Evolutionary conservation across 2,888 invertebrate genomes (phyloP).

Genomic region (Drosophila melanosoma): DNA sequence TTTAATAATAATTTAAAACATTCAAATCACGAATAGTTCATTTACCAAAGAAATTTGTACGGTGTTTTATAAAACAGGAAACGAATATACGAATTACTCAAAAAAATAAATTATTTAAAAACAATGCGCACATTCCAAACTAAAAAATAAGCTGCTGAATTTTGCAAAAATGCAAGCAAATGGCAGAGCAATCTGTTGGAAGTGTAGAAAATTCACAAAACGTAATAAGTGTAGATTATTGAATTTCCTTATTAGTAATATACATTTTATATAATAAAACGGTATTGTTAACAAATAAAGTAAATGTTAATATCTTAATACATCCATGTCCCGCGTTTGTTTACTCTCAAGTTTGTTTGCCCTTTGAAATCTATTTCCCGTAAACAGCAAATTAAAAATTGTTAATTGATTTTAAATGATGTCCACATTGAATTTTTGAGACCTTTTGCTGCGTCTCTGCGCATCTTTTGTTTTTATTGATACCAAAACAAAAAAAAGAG

Average conservation of each 20-base stretch:
- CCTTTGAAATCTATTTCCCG: neutral
- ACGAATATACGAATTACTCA: slow-evolving; percentile 38
- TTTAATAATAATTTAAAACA: slow-evolving; percentile 47
- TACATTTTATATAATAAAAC: slow-evolving; percentile 71
- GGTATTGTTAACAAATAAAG: slow-evolving; percentile 74
- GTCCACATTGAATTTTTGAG: slow-evolving; percentile 1
- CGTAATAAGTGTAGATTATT: slow-evolving; percentile 66
- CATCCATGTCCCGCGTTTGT: too few species aligned
- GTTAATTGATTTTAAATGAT: slow-evolving; percentile 8
- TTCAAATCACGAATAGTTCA: slow-evolving; percentile 57
- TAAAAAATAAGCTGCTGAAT: slow-evolving; percentile 47
- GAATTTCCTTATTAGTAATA: slow-evolving; percentile 77
- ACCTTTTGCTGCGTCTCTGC: slow-evolving; percentile 45
- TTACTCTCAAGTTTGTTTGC: neutral
- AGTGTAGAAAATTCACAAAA: slow-evolving; percentile 63
- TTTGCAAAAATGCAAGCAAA: slow-evolving; percentile 30
- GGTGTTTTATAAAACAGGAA: slow-evolving; percentile 46
- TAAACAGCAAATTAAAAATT: neutral
- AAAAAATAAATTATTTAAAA: slow-evolving; percentile 40
- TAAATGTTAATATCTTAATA: slow-evolving; percentile 63
- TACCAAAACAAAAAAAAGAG: slow-evolving; percentile 49
- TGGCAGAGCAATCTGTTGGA: slow-evolving; percentile 50
- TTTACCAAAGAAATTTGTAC: slow-evolving; percentile 70
- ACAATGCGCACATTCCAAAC: slow-evolving; percentile 69
- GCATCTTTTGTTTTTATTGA: slow-evolving; percentile 59